Percentiles rank a stretch among this genome's conserved stretches.
These are phyloP conservation scores for Podocnemis expansa DNA, from an alignment of 2,113 vertebrate genomes.

Conservation along the genomic window DNA sequence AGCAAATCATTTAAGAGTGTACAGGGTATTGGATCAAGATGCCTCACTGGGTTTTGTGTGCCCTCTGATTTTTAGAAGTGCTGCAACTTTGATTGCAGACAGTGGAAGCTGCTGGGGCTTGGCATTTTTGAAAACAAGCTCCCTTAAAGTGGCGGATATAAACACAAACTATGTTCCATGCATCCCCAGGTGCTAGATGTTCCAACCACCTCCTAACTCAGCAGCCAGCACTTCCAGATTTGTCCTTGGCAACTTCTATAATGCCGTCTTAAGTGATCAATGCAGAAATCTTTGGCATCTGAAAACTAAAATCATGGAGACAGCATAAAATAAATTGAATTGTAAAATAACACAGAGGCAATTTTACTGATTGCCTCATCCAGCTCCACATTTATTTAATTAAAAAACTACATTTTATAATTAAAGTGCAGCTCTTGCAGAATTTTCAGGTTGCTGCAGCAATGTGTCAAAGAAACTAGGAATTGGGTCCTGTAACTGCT, in stretches of 20 bases:
- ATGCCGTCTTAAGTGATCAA: slow-evolving; percentile 59
- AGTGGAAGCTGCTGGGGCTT: neutral
- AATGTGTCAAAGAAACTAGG: neutral
- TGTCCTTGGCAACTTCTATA: slow-evolving; percentile 60
- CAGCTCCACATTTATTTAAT: slow-evolving; percentile 54
- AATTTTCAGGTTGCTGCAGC: neutral
- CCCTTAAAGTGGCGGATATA: neutral
- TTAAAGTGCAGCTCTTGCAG: slow-evolving; percentile 34
- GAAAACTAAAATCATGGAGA: slow-evolving; percentile 10
- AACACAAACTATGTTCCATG: neutral
- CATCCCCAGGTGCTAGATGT: slow-evolving; percentile 37
- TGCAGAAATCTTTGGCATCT: slow-evolving; percentile 48
- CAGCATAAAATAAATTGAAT: slow-evolving; percentile 56
- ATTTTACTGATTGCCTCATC: slow-evolving; percentile 26
- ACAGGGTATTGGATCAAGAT: neutral
- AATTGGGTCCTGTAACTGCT: neutral
- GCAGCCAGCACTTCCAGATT: slow-evolving; percentile 11
- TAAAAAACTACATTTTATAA: slow-evolving; percentile 45
- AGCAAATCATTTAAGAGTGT: neutral
- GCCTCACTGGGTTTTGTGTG: neutral
- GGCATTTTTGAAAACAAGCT: neutral
- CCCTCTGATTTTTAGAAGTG: neutral
- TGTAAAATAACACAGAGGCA: slow-evolving; percentile 46
- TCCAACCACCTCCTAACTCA: slow-evolving; percentile 45
- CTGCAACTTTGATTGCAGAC: neutral